Conservation (phyloP, 2,113 vertebrate genomes). For the Mormoops blainvillei region DNA sequence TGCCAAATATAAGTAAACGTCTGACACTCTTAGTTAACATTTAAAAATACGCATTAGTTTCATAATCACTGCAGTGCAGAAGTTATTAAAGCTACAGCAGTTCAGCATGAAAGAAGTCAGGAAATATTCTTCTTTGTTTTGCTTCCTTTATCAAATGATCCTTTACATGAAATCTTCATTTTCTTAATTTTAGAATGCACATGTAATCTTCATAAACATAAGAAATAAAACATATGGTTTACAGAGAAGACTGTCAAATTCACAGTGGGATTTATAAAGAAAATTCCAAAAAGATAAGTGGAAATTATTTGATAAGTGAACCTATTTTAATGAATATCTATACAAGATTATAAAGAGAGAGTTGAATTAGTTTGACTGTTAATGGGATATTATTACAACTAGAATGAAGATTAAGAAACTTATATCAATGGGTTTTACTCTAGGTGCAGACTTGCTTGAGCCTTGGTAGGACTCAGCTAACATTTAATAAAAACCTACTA, state of each 20-base stretch:
- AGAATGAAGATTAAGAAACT: neutral
- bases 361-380: neutral
- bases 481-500: neutral
- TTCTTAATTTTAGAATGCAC: conserved; percentile 44
- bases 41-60: conserved; percentile 80
- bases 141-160: conserved; percentile 59
- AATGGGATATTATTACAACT: neutral
- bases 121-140: conserved; percentile 75
- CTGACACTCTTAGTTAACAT: conserved; percentile 76
- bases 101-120: conserved; percentile 70
- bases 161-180: conserved; percentile 61
- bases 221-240: neutral
- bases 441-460: neutral
- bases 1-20: conserved; percentile 68
- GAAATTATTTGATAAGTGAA: conserved; percentile 25
- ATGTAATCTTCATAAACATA: conserved; percentile 28
- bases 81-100: conserved; percentile 75
- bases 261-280: neutral
- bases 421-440: neutral
- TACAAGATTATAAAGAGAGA: neutral
- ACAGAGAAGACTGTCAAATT: conserved; percentile 24
- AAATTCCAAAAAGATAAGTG: neutral
- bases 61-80: conserved; percentile 82
- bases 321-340: conserved; percentile 41
- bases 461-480: neutral